Evolutionary conservation across 1,140 invertebrate species (phyloP).

Genomic region (silkworm (Bombyx mori)): DNA sequence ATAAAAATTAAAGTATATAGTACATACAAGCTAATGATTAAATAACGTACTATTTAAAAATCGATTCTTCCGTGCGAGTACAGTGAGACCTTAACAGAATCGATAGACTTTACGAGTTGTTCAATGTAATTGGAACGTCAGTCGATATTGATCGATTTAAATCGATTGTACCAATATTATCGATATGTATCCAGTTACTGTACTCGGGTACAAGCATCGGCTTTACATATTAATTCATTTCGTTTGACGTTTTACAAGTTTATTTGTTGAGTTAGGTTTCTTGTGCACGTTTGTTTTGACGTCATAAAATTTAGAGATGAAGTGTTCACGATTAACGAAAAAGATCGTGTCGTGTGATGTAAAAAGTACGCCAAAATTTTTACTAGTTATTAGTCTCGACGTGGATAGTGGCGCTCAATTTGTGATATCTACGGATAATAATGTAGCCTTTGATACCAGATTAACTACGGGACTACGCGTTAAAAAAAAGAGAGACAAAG

Average conservation of each 20-base stretch:
- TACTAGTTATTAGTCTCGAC: no score
- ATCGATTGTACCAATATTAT: slow-evolving; percentile 15
- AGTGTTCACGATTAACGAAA: neutral
- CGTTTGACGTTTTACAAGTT: neutral
- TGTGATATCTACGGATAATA: no score
- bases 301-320: neutral
- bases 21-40: no score
- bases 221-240: slow-evolving; percentile 3
- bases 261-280: neutral
- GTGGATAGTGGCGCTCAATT: no score
- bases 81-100: no score
- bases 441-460: no score
- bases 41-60: no score
- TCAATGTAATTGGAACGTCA: slow-evolving; percentile 24
- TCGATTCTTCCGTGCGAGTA: no score
- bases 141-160: slow-evolving; percentile 20
- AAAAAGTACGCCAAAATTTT: no score
- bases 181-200: slow-evolving; percentile 16
- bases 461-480: no score
- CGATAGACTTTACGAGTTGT: slow-evolving; percentile 12
- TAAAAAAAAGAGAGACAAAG: no score
- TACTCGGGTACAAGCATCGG: slow-evolving; percentile 1
- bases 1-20: no score
- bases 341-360: neutral
- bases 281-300: neutral